Conservation (phyloP, 2,113 vertebrate species). For the Rhineura floridana region DNA sequence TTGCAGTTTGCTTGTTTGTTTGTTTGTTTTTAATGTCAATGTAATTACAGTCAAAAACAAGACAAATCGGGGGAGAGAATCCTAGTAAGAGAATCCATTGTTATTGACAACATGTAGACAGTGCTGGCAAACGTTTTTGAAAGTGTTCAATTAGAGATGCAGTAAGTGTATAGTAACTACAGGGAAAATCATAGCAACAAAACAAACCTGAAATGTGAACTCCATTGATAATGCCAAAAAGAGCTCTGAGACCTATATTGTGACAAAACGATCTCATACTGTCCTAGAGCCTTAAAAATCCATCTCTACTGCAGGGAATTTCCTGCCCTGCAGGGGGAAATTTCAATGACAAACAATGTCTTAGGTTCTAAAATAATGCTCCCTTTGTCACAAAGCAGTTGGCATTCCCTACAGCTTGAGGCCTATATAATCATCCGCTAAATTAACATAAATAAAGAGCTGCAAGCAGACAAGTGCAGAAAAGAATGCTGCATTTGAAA, state of each 20-base stretch:
- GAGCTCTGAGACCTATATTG: slow-evolving; percentile 13
- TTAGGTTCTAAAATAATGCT: not conserved
- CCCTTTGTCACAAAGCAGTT: not conserved
- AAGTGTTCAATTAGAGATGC: slow-evolving; percentile 16
- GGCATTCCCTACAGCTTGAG: not conserved
- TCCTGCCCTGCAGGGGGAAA: not conserved
- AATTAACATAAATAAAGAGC: slow-evolving; percentile 1
- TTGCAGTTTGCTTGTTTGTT: not conserved
- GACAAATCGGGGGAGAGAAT: not conserved
- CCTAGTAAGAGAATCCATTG: not conserved
- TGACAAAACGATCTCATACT: not conserved
- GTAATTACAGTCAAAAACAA: not conserved
- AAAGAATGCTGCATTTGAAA: not conserved
- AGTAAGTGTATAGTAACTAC: not conserved
- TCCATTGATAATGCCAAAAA: slow-evolving; percentile 8
- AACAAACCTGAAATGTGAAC: slow-evolving; percentile 32
- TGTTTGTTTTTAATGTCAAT: not conserved
- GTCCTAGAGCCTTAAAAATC: not conserved
- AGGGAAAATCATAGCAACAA: slow-evolving; percentile 21
- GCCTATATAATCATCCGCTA: not conserved
- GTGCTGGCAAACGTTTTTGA: not conserved
- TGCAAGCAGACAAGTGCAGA: not conserved
- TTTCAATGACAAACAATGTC: not conserved
- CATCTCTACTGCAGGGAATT: not conserved
- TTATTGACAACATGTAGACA: not conserved